Evolutionary conservation across 2,797 vertebrate genomes (phyloP).

Genomic region (Lacerta viridis): DNA sequence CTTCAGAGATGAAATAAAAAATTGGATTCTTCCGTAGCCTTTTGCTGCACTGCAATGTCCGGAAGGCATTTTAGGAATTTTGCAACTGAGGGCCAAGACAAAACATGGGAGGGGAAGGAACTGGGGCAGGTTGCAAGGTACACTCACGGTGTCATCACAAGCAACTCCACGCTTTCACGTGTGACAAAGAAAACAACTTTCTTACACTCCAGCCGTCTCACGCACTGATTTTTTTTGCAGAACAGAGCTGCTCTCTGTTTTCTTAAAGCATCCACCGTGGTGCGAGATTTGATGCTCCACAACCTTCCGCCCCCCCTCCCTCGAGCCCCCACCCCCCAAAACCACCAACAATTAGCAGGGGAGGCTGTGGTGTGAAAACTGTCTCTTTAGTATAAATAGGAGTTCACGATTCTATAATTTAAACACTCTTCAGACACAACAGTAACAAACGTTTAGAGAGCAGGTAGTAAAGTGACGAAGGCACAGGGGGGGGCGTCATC

Average conservation of each 20-base stretch:
- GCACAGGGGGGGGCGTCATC: not conserved
- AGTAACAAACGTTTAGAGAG: constrained; percentile 53
- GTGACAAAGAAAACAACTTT: not conserved
- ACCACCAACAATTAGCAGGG: not conserved
- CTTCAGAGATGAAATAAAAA: constrained; percentile 33
- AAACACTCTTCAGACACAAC: constrained; percentile 71
- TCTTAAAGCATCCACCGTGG: too few species aligned
- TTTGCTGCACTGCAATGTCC: not conserved
- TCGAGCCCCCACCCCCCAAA: not conserved
- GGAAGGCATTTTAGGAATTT: not conserved
- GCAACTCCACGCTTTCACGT: not conserved
- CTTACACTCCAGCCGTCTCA: not conserved
- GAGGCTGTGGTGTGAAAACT: constrained; percentile 59
- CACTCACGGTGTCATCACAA: not conserved
- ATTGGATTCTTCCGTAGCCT: not conserved
- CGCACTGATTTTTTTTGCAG: not conserved
- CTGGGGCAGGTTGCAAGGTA: not conserved
- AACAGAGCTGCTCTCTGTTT: not conserved
- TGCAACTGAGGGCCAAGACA: not conserved
- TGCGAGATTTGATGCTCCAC: not conserved
- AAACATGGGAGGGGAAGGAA: too few species aligned
- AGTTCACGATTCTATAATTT: constrained; percentile 70
- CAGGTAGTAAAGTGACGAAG: constrained; percentile 54
- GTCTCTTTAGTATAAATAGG: constrained; percentile 77
- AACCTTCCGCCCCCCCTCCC: not conserved